These are phyloP conservation scores for Cygnus atratus DNA, from an alignment of 2,113 vertebrate species.

Conservation along the genomic window DNA sequence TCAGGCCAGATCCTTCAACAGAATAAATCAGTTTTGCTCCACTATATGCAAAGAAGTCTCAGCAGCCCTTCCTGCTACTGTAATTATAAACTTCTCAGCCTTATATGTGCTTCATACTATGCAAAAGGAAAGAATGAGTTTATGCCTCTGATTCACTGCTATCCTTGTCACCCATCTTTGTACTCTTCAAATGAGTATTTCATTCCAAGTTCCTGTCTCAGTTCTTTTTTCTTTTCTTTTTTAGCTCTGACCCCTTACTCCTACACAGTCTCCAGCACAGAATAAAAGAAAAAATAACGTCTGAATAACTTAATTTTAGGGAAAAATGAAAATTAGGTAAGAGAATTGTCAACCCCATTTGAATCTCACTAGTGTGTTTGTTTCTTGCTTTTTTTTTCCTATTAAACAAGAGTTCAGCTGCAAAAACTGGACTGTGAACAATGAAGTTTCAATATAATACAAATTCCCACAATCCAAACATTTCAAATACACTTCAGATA, in stretches of 20 bases:
- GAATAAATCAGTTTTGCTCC: background rate
- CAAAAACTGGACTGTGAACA: background rate
- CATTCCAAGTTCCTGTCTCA: background rate
- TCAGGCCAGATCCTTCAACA: background rate
- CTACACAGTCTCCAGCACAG: background rate
- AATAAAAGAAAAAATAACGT: background rate
- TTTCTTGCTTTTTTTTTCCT: background rate
- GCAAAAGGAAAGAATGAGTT: background rate
- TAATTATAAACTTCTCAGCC: slow-evolving; percentile 8
- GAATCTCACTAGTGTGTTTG: background rate
- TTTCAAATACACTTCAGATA: background rate
- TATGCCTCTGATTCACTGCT: slow-evolving; percentile 37
- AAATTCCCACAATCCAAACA: background rate
- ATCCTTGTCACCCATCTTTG: background rate
- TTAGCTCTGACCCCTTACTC: slow-evolving; percentile 12
- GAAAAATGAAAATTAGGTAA: slow-evolving; percentile 5
- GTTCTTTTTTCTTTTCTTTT: background rate
- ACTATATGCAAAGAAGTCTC: background rate
- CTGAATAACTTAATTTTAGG: background rate
- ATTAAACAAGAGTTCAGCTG: slow-evolving; percentile 1
- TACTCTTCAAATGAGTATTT: background rate
- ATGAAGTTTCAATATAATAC: background rate
- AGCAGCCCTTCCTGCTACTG: background rate
- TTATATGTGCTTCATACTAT: background rate
- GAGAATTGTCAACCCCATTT: background rate